Conservation (phyloP, 92 coral and sea anemone species). For the Pocillopora meandrina region DNA sequence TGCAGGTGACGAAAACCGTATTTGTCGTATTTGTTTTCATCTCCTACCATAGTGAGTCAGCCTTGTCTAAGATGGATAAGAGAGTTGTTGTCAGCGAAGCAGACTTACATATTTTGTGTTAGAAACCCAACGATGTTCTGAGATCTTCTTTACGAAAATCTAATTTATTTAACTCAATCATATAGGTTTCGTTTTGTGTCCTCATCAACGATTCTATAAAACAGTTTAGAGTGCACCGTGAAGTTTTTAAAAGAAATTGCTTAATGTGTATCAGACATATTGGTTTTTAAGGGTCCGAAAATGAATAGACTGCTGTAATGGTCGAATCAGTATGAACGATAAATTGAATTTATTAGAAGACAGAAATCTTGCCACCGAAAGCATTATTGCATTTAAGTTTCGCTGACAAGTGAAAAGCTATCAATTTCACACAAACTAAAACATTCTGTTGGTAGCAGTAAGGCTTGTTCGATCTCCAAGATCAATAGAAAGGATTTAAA, state of each 20-base stretch:
- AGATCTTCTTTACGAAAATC: conserved; percentile 34
- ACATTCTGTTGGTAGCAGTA: not conserved
- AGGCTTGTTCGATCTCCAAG: not conserved
- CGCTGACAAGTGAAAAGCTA: conserved; percentile 34
- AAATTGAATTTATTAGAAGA: conserved; percentile 43
- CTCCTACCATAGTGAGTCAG: not conserved
- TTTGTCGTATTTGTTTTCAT: not conserved
- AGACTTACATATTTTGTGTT: not conserved
- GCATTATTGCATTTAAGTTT: conserved; percentile 12
- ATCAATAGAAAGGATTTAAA: not conserved
- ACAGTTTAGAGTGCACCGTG: conserved; percentile 43
- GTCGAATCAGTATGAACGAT: conserved; percentile 21
- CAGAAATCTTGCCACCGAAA: conserved; percentile 15
- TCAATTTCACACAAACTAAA: not conserved
- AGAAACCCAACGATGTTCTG: not conserved
- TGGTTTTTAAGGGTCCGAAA: conserved; percentile 39
- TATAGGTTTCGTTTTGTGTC: conserved; percentile 39
- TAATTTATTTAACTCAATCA: conserved; percentile 46
- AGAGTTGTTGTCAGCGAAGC: not conserved
- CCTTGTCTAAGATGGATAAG: conserved; percentile 1
- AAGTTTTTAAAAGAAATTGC: conserved; percentile 50
- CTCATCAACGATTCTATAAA: conserved; percentile 18
- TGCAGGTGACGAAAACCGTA: not conserved
- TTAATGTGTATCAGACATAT: conserved; percentile 43
- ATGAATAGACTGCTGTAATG: conserved; percentile 32